phyloP scores from a whole-genome alignment of 2,888 invertebrate genomes.

The Agonopterix arenella region DNA sequence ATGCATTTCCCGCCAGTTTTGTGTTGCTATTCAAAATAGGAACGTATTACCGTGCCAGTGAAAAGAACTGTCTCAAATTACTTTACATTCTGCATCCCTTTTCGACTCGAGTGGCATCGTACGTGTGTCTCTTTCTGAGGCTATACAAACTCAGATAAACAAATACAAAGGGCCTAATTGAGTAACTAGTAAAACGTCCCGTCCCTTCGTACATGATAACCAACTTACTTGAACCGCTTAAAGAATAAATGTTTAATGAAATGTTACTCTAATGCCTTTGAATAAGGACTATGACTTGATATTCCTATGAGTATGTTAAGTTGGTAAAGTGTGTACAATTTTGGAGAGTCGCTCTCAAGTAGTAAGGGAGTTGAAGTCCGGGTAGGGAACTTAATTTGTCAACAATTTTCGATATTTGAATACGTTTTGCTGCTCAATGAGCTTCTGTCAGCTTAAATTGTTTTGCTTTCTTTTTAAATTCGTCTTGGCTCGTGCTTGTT shows the following conservation, averaged over 20 bases:
- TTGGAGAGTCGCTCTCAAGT: conserved; percentile 66
- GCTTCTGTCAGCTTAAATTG: conserved; percentile 73
- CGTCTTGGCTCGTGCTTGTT: conserved; percentile 28
- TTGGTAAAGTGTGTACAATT: conserved; percentile 51
- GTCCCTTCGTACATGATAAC: conserved; percentile 60
- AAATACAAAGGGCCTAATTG: conserved; percentile 78
- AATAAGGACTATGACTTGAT: conserved; percentile 12
- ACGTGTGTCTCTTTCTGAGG: conserved; percentile 39
- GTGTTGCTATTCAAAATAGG: conserved; percentile 75
- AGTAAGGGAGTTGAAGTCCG: conserved; percentile 66
- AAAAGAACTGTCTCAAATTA: conserved; percentile 78
- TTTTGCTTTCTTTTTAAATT: conserved; percentile 56
- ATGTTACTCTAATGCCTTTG: neutral
- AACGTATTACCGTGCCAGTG: conserved; percentile 68
- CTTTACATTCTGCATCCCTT: conserved; percentile 45
- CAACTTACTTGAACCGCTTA: conserved; percentile 21
- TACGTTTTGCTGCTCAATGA: conserved; percentile 73
- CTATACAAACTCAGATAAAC: conserved; percentile 76
- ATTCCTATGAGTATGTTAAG: conserved; percentile 3
- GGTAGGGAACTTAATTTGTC: conserved; percentile 75
- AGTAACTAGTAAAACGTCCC: conserved; percentile 75
- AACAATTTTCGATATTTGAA: conserved; percentile 77
- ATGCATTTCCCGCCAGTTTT: conserved; percentile 72
- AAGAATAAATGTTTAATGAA: conserved; percentile 2
- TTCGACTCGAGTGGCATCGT: conserved; percentile 21